phyloP scores from a whole-genome alignment of 2,888 invertebrate genomes.

The Agrotis clavis region DNA sequence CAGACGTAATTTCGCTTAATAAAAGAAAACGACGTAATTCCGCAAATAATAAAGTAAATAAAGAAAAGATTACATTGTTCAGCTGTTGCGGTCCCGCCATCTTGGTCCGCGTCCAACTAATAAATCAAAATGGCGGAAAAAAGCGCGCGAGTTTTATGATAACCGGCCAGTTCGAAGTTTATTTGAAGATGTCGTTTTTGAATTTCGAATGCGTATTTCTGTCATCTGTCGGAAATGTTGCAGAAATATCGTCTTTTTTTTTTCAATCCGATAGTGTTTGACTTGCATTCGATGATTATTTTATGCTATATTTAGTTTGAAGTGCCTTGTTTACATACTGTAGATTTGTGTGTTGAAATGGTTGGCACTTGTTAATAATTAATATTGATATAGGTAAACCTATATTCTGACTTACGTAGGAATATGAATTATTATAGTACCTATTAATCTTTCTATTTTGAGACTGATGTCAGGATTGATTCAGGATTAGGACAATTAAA shows the following conservation, averaged over 20 bases:
- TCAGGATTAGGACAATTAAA: no score
- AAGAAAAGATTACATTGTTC: slow-evolving; percentile 64
- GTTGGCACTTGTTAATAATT: slow-evolving; percentile 17
- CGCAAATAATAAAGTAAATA: slow-evolving; percentile 56
- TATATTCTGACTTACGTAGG: not conserved
- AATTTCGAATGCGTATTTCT: slow-evolving; percentile 64
- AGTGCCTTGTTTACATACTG: slow-evolving; percentile 6
- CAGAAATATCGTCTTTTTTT: slow-evolving; percentile 28
- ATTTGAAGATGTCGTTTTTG: slow-evolving; percentile 52
- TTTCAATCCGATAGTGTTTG: slow-evolving; percentile 10
- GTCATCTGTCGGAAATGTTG: slow-evolving; percentile 59
- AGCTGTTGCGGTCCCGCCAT: slow-evolving; percentile 63
- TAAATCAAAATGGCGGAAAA: slow-evolving; percentile 87
- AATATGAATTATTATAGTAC: no score
- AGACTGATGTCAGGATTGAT: no score
- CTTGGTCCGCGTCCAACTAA: slow-evolving; percentile 83
- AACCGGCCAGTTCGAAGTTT: slow-evolving; percentile 65
- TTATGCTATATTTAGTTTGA: slow-evolving; percentile 22
- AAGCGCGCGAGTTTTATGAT: slow-evolving; percentile 83
- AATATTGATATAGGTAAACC: not conserved
- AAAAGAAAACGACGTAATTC: slow-evolving; percentile 8
- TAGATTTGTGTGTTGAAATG: slow-evolving; percentile 10
- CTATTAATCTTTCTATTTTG: no score
- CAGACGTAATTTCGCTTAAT: slow-evolving; percentile 52
- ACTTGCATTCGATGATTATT: slow-evolving; percentile 22